A percentile compares a stretch with the other conserved stretches of the same genome.
These are phyloP conservation scores for Lacanobia wlatinum DNA, from an alignment of 2,888 invertebrate genomes.

Conservation along the genomic window DNA sequence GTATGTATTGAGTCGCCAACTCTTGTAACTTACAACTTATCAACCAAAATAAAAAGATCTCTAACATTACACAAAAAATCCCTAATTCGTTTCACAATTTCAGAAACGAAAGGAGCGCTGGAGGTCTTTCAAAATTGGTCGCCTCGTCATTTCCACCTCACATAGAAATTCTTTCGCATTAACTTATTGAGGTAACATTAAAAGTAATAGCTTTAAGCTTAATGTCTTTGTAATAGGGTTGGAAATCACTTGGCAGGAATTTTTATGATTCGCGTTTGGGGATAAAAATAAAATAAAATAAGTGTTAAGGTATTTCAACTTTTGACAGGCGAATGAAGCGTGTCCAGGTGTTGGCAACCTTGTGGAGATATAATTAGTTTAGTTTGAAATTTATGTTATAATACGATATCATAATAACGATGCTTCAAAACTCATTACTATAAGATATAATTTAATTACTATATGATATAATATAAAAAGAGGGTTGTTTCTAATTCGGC, in stretches of 20 bases:
- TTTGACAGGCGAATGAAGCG: conserved; percentile 72
- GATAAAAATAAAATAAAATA: conserved; percentile 69
- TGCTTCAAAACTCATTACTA: conserved; percentile 8
- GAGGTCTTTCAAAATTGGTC: conserved; percentile 61
- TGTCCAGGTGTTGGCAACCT: conserved; percentile 69
- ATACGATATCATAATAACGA: conserved; percentile 4
- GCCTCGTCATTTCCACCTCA: conserved; percentile 46
- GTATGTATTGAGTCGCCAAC: no score
- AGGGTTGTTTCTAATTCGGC: background rate
- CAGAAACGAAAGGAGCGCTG: conserved; percentile 23
- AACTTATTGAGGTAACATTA: conserved; percentile 47
- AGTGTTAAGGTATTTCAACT: conserved; percentile 68
- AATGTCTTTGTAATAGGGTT: conserved; percentile 58
- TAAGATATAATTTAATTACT: background rate
- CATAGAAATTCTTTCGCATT: conserved; percentile 64
- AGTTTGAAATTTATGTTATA: conserved; percentile 18
- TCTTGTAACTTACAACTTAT: conserved; percentile 39
- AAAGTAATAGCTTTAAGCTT: conserved; percentile 49
- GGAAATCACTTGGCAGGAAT: conserved; percentile 44
- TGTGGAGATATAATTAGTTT: conserved; percentile 46
- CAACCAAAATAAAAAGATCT: conserved; percentile 67
- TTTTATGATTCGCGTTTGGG: conserved; percentile 57
- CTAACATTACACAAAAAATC: conserved; percentile 67
- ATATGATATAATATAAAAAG: no score
- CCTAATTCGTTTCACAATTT: conserved; percentile 45